Percentiles rank a stretch among this genome's conserved stretches.
Conservation (phyloP, 2,113 vertebrate genomes). For the Cinclus mexicanus region DNA sequence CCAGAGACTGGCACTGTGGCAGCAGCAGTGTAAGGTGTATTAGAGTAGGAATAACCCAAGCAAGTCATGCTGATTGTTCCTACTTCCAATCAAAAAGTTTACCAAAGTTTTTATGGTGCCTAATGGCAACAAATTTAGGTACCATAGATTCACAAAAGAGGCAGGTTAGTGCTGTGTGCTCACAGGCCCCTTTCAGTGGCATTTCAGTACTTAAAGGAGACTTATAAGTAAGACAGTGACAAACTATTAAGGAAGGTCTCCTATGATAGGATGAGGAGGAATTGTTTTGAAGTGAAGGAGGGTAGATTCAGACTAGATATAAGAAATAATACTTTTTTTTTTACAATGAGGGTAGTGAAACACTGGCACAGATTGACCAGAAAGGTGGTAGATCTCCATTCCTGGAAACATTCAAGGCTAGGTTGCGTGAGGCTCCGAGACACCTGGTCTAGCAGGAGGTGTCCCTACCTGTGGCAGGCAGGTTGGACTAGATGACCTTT, state of each 20-base stretch:
- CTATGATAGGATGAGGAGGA: not conserved
- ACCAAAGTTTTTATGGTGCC: not conserved
- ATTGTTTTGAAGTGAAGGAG: not conserved
- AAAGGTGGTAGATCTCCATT: not conserved
- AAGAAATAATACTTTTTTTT: not conserved
- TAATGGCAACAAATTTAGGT: not conserved
- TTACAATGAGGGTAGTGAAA: not conserved
- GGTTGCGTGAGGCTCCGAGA: not conserved
- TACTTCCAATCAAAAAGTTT: not conserved
- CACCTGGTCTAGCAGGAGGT: not conserved
- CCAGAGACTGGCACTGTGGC: not conserved
- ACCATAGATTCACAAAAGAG: not conserved
- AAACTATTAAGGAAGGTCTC: not conserved
- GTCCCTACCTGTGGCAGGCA: not conserved
- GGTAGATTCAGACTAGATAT: not conserved
- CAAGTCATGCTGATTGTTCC: fast-evolving
- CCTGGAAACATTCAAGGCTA: not conserved
- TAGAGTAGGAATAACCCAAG: not conserved
- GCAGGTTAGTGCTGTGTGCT: not conserved
- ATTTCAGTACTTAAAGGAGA: not conserved
- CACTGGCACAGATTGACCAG: not conserved
- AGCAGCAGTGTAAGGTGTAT: not conserved
- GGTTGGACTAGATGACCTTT: not conserved
- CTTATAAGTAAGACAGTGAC: not conserved
- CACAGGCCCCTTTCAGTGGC: not conserved